Percentiles rank a stretch among this genome's conserved stretches.
These are phyloP conservation scores for Sebastiscus albofasciatus DNA, from an alignment of 2,797 vertebrate species.

Conservation along the genomic window DNA sequence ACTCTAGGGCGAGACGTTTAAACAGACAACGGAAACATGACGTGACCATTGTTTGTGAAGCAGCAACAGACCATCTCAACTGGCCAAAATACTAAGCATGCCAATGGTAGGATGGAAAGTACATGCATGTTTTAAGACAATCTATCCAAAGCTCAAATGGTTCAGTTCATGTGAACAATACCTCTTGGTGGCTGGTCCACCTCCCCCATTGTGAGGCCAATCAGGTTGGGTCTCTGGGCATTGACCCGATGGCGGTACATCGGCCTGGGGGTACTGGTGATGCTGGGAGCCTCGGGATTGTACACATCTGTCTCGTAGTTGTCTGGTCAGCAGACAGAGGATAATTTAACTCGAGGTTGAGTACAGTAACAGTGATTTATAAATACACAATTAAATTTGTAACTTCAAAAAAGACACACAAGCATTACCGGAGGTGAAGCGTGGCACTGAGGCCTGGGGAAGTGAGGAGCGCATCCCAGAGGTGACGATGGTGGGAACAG, in stretches of 20 bases:
- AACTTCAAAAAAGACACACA: neutral
- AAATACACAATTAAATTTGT: neutral
- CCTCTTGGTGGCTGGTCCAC: conserved; percentile 93
- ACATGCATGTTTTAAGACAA: neutral
- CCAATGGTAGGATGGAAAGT: neutral
- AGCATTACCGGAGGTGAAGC: conserved; percentile 88
- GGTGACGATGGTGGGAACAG: conserved; percentile 95
- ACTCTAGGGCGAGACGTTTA: neutral
- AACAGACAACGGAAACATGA: neutral
- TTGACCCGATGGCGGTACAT: conserved; percentile 94
- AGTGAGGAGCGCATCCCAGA: conserved; percentile 93
- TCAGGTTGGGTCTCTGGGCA: conserved; percentile 96
- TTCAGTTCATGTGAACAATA: conserved; percentile 61
- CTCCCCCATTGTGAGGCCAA: conserved; percentile 95
- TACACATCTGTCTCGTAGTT: conserved; percentile 95
- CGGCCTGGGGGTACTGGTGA: conserved; percentile 92
- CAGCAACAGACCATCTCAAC: neutral
- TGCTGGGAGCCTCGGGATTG: conserved; percentile 98
- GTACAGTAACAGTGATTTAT: neutral
- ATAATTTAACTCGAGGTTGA: neutral
- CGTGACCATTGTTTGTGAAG: neutral
- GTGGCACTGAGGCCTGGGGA: conserved; percentile 87
- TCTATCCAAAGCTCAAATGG: neutral
- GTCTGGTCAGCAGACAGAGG: conserved; percentile 76
- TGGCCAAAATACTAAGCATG: neutral